Evolutionary conservation across 2,888 invertebrate species (phyloP).

Genomic region (Malacosoma neustria): DNA sequence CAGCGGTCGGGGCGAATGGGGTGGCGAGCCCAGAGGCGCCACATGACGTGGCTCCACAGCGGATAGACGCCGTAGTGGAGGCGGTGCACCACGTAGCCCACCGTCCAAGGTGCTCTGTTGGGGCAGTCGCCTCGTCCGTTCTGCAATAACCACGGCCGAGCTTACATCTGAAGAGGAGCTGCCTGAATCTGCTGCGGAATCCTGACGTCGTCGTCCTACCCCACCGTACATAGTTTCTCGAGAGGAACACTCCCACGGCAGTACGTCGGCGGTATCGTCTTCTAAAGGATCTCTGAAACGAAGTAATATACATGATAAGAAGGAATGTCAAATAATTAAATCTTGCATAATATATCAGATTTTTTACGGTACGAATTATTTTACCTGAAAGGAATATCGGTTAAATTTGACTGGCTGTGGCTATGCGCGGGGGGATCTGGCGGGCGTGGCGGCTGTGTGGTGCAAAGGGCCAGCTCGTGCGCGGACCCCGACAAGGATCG

Average conservation of each 20-base stretch:
- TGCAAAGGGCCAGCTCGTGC: conserved; percentile 85
- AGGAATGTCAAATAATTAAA: too few relatives aligned
- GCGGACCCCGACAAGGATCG: conserved; percentile 89
- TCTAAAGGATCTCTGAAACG: conserved; percentile 48
- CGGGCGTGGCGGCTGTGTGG: conserved; percentile 69
- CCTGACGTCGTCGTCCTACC: conserved; percentile 70
- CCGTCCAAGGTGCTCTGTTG: conserved; percentile 82
- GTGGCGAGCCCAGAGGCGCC: conserved; percentile 66
- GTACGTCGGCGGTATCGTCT: conserved; percentile 49
- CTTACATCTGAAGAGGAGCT: conserved; percentile 86
- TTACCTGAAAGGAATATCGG: conserved; percentile 89
- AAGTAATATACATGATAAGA: too few relatives aligned
- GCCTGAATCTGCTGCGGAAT: conserved; percentile 81
- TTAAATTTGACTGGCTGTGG: conserved; percentile 93
- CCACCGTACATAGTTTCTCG: conserved; percentile 41
- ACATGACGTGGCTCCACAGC: conserved; percentile 75
- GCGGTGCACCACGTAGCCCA: conserved; percentile 69
- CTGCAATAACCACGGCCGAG: conserved; percentile 66
- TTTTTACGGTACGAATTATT: too few relatives aligned
- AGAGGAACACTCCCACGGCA: conserved; percentile 50
- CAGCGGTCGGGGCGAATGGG: conserved; percentile 52
- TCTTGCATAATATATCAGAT: too few relatives aligned
- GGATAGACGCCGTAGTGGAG: conserved; percentile 55
- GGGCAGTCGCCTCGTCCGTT: conserved; percentile 78
- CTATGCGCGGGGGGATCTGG: conserved; percentile 90